These are phyloP conservation scores for Hafferia zeledoni DNA, from an alignment of 2,797 vertebrate genomes.

Conservation along the genomic window DNA sequence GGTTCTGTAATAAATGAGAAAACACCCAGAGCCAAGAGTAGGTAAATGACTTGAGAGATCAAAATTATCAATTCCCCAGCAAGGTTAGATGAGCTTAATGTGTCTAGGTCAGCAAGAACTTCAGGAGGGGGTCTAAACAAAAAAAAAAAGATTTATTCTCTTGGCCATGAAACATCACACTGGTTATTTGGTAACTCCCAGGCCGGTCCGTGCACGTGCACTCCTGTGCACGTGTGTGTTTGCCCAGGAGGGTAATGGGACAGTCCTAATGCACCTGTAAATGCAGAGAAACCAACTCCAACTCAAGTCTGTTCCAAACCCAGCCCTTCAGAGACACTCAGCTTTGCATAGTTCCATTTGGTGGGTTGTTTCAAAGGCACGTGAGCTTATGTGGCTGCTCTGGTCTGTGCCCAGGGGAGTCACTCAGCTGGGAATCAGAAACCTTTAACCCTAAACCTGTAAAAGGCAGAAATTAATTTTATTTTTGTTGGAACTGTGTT, in stretches of 20 bases:
- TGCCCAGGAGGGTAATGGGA: neutral
- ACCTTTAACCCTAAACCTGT: neutral
- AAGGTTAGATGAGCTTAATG: neutral
- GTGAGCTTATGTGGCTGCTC: neutral
- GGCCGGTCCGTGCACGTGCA: neutral
- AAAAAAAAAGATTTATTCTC: neutral
- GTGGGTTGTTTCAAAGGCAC: neutral
- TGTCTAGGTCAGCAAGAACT: neutral
- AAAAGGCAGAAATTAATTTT: neutral
- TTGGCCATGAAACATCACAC: neutral
- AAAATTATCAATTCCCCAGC: neutral
- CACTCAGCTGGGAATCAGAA: neutral
- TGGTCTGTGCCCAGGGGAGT: neutral
- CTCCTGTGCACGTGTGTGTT: accelerated
- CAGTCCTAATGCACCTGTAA: neutral
- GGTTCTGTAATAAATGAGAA: neutral
- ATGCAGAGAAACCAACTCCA: neutral
- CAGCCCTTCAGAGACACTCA: neutral
- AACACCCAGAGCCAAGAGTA: neutral
- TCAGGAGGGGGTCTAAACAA: neutral
- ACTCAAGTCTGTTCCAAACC: neutral
- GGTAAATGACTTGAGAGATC: neutral
- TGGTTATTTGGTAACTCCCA: neutral
- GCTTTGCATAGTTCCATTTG: neutral
- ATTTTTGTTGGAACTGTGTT: neutral